These are phyloP conservation scores for Zaprionus obscuricornis DNA, from an alignment of 2,888 invertebrate species.

Conservation along the genomic window DNA sequence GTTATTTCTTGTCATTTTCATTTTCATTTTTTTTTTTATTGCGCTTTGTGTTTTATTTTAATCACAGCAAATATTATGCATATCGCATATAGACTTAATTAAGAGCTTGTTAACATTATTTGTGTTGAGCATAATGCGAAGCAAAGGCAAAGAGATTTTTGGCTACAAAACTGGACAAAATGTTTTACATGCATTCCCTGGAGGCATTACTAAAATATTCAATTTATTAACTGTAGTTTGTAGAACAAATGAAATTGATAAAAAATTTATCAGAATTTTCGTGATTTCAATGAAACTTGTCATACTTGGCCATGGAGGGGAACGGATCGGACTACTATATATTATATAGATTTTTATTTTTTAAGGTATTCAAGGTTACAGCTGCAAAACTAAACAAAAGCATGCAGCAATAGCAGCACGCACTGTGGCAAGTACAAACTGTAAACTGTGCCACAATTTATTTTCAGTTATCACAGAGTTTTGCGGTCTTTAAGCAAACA, in stretches of 20 bases:
- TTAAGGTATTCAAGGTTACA: background rate
- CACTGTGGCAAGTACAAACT: background rate
- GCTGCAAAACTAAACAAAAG: background rate
- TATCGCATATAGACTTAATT: conserved; percentile 75
- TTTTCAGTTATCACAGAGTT: conserved; percentile 44
- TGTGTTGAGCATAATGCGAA: conserved; percentile 50
- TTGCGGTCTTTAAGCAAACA: conserved; percentile 62
- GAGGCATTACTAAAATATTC: conserved; percentile 22
- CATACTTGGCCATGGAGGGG: no score
- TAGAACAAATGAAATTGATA: background rate
- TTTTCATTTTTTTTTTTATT: conserved; percentile 21
- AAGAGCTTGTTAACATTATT: conserved; percentile 74
- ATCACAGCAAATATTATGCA: conserved; percentile 69
- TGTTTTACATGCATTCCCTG: conserved; percentile 6
- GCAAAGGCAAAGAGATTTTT: conserved; percentile 9
- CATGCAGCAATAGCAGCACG: background rate
- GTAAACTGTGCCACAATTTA: conserved; percentile 36
- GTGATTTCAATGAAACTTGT: background rate
- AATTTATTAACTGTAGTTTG: conserved; percentile 11
- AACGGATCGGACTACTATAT: no score
- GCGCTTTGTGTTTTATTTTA: conserved; percentile 64
- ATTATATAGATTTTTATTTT: background rate
- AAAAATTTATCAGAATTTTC: no score
- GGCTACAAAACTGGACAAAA: no score
- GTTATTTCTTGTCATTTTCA: conserved; percentile 1